Conservation (phyloP, 2,797 vertebrate species). For the Sebastes hubbsi region DNA sequence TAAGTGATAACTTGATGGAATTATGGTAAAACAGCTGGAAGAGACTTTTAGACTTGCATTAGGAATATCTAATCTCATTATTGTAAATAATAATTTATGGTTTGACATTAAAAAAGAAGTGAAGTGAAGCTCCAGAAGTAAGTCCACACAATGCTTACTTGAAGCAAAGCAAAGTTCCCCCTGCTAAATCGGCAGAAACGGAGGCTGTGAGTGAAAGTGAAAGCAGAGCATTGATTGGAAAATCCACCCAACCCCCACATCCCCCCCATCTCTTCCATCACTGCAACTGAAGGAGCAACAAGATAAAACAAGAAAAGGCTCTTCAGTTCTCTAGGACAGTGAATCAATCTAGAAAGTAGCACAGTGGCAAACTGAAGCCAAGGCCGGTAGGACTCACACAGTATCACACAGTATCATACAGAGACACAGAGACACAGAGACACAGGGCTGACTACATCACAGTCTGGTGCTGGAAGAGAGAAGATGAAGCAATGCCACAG, state of each 20-base stretch:
- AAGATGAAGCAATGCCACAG: slow-evolving; percentile 7
- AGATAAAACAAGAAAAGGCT: slow-evolving; percentile 29
- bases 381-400: slow-evolving; percentile 45
- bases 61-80: slow-evolving; percentile 11
- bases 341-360: slow-evolving; percentile 54
- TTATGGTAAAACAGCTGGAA: slow-evolving; percentile 10
- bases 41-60: neutral
- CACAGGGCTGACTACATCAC: slow-evolving; percentile 54
- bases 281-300: slow-evolving; percentile 13
- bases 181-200: slow-evolving; percentile 1
- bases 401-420: slow-evolving; percentile 19
- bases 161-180: neutral
- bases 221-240: slow-evolving; percentile 36
- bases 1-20: slow-evolving; percentile 43
- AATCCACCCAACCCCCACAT: neutral
- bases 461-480: slow-evolving; percentile 26
- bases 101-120: slow-evolving; percentile 14
- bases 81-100: slow-evolving; percentile 31
- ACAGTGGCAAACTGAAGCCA: slow-evolving; percentile 41
- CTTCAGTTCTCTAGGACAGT: slow-evolving; percentile 30
- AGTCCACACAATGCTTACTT: neutral
- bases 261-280: slow-evolving; percentile 5
- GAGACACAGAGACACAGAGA: neutral
- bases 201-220: neutral
- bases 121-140: neutral